Percentiles rank a stretch among this genome's conserved stretches.
Conservation (phyloP, 1,140 invertebrate species). For the Drosophila chauvacae region DNA sequence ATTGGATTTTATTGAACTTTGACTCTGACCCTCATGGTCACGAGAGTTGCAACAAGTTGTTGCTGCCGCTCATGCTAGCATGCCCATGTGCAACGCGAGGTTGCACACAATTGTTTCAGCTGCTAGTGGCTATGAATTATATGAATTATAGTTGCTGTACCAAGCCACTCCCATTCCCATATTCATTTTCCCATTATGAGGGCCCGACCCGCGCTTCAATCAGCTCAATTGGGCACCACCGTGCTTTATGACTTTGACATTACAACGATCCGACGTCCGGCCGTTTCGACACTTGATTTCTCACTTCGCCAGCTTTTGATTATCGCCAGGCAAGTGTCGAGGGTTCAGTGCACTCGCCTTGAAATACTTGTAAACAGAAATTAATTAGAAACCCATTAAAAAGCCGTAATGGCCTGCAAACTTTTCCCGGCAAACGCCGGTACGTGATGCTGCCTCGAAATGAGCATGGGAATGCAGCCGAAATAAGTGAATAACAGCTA, state of each 20-base stretch:
- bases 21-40: conserved; percentile 77
- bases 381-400: conserved; percentile 81
- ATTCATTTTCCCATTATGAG: conserved; percentile 42
- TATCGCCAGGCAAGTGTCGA: conserved; percentile 9
- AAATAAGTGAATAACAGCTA: conserved; percentile 30
- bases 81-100: conserved; percentile 39
- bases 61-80: conserved; percentile 18
- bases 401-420: conserved; percentile 40
- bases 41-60: conserved; percentile 72
- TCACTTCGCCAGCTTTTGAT: conserved; percentile 36
- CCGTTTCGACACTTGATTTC: conserved; percentile 62
- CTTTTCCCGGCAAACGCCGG: conserved; percentile 9
- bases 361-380: conserved; percentile 61
- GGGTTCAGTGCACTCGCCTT: conserved; percentile 70
- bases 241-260: conserved; percentile 68
- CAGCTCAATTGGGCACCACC: conserved; percentile 58
- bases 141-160: conserved; percentile 46
- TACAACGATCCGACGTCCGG: conserved; percentile 40
- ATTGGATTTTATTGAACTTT: conserved; percentile 83
- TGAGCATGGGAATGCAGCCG: conserved; percentile 51
- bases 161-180: conserved; percentile 26
- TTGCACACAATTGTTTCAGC: conserved; percentile 44
- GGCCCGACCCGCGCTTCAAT: conserved; percentile 67
- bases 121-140: conserved; percentile 52
- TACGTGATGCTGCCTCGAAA: conserved; percentile 49